Evolutionary conservation across 37 sponge, comb jelly and placozoan genomes (phyloP), one percentile per base, ranked within the genome.

Genomic region (Eunapius fragilis): DNA sequence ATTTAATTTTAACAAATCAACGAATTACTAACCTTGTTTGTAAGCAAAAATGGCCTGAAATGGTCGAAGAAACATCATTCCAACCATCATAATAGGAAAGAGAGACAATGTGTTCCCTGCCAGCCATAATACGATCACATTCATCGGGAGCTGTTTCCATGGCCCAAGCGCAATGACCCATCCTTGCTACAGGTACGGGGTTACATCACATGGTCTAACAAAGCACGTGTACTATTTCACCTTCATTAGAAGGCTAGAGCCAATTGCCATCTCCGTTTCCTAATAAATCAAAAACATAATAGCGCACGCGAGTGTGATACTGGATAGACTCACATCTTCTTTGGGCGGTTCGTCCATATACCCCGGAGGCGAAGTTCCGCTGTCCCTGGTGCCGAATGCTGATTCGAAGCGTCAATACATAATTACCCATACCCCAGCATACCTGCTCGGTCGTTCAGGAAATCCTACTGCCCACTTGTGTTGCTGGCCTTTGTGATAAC

Each of bases 71-170:
- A 88, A 38, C 97, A 99, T 97, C 96, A 99, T 94, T 24, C 95
- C 99, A 31, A 97, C 91, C 98, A 99, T 95, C 93, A 99, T 99
- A 76, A 99, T 92, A 31, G 98, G 96, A 83, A 97, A 96, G 71
- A 99, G 77, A n/a, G 98, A 97, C 28, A 99, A 85, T 37, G 90
- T 89, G 78, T 95, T 96, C 48, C 99, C 99, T 28, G 90, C 91
- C 98, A 97, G 95, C 89, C 87, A 99, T 90, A 99, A 79, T 12
- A 99, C 73, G 47, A 99, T 89, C 83, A 97, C 77, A 68, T 97
- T 99, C 90, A 99, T 95, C 5, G 99, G 99, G 58, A 99, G 86
- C 85, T 97, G 96, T 77, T 99, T 97, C 93, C 98, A 88, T 0
- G 99, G 99, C 2, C 95, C 96, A 7, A 97, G 89, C 30, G 99